Evolutionary conservation across 2,888 invertebrate species (phyloP).

Genomic region (Ceraclea dissimilis): DNA sequence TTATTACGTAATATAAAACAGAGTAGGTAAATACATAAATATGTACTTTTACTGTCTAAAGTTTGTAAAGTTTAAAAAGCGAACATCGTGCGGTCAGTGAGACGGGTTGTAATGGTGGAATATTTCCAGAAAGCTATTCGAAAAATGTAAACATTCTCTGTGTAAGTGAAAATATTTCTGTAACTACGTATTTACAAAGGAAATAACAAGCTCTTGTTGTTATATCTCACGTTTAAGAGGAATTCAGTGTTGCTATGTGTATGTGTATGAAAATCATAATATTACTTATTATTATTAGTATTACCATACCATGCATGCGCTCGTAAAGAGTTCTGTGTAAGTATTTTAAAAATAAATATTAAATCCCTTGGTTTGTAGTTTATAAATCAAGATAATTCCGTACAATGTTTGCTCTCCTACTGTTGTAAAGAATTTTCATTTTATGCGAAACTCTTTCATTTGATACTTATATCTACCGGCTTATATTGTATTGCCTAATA

Average conservation of each 20-base stretch:
- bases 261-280: too few relatives aligned
- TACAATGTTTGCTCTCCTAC: too few relatives aligned
- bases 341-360: too few relatives aligned
- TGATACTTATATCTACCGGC: too few relatives aligned
- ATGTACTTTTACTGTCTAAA: background rate
- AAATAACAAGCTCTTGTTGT: background rate
- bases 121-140: background rate
- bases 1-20: slow-evolving; percentile 8
- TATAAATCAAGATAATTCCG: too few relatives aligned
- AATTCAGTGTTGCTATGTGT: background rate
- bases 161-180: background rate
- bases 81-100: background rate
- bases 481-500: too few relatives aligned
- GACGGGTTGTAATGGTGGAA: slow-evolving; percentile 1
- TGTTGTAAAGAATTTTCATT: too few relatives aligned
- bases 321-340: too few relatives aligned
- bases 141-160: slow-evolving; percentile 1
- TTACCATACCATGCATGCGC: too few relatives aligned
- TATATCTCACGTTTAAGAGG: background rate
- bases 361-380: too few relatives aligned
- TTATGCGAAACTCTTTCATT: too few relatives aligned
- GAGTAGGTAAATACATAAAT: slow-evolving; percentile 7
- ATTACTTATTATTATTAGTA: too few relatives aligned
- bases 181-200: background rate
- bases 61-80: background rate